Evolutionary conservation across 2,113 vertebrate genomes (phyloP), one percentile per base, ranked within the genome.

Genomic region (Clarias magur): DNA sequence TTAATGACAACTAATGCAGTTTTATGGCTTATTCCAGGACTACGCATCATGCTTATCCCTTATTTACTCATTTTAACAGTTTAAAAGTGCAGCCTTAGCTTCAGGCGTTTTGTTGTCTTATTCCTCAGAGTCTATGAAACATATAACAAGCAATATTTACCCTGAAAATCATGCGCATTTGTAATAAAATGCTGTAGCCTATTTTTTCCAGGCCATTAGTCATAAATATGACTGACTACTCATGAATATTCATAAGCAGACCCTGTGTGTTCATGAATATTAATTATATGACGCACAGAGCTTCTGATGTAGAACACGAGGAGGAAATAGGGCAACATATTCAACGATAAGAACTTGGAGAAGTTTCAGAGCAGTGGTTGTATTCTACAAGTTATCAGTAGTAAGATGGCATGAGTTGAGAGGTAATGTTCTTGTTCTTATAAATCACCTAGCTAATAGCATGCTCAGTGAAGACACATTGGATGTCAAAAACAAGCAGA

Each of bases 231-330:
- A 82, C 81, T 19, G 62, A 16, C 19, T 65, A 27, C 9, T 82
- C 62, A 82, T 82, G 81, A 82, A 82, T 82, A 82, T 82, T 82
- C 62, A 82, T 67, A 65, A 82, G 38, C 62, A 63, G 81, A 82
- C 62, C 34, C 38, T 82, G 81, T 17, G 27, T 19, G 42, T 82
- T 54, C 42, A 48, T 82, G 62, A 82, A 82, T 82, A 67, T 82
- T 82, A 67, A 82, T 82, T 63, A 67, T 21, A 62, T 82, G 81
- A 82, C 1, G 62, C 62, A 82, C 38, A 53, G 62, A 82, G 62
- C 81, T 67, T 67, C 81, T 82, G 38, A 82, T 67, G 60, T 65
- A 65, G 81, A 82, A 82, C 62, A 67, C 4, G 62, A 30, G 38
- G 38, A 67, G 53, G 60, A 82, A 82, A 67, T 82, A 82, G 81